Evolutionary conservation across 2,888 invertebrate species (phyloP).

Genomic region (Neelides folsomi): DNA sequence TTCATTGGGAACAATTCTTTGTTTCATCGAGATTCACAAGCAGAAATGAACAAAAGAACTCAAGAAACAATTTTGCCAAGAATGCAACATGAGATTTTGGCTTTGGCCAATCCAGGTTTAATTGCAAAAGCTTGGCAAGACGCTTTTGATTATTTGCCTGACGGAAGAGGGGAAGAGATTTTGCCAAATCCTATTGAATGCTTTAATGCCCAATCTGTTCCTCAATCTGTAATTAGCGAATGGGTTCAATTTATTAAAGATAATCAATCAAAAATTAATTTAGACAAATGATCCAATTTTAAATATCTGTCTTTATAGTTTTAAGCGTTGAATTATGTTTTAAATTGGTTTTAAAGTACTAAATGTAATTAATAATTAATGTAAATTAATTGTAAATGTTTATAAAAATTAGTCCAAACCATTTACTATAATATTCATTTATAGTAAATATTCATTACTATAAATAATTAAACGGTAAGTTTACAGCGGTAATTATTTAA

Average conservation of each 20-base stretch:
- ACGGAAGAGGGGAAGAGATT: background rate
- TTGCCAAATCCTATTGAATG: constrained; percentile 2
- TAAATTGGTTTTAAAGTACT: too few species aligned
- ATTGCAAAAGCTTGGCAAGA: constrained; percentile 6
- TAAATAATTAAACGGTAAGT: too few species aligned
- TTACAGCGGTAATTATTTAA: too few species aligned
- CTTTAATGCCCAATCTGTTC: constrained; percentile 1
- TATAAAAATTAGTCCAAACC: too few species aligned
- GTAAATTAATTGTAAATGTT: too few species aligned
- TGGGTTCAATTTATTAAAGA: constrained; percentile 2
- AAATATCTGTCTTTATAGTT: too few species aligned
- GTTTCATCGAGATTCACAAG: background rate
- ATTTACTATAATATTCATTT: too few species aligned
- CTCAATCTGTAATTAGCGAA: background rate
- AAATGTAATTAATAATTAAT: too few species aligned
- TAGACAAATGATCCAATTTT: too few species aligned
- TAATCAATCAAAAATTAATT: background rate
- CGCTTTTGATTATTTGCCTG: background rate
- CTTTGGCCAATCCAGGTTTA: background rate
- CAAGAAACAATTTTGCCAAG: constrained; percentile 4
- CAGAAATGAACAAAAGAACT: constrained; percentile 1
- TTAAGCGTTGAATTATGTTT: too few species aligned
- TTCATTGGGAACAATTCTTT: constrained; percentile 19
- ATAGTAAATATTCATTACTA: too few species aligned
- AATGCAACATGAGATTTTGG: constrained; percentile 15